Evolutionary conservation across 2,888 invertebrate species (phyloP), one percentile per base, ranked within the genome.

Genomic region (Plebejus melissa): DNA sequence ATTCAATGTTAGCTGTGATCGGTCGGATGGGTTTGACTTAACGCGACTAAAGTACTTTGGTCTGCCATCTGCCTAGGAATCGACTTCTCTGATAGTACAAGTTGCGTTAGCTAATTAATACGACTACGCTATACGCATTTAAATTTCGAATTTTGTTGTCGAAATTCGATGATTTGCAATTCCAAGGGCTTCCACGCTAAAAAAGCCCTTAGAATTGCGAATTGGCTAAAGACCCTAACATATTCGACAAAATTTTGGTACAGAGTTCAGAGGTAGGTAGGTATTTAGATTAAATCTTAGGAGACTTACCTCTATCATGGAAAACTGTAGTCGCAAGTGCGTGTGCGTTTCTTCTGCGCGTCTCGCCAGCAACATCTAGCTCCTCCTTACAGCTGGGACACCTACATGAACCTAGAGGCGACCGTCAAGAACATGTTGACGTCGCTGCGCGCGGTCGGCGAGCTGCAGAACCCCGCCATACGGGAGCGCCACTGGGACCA

Each of bases 401-500:
- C 98, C 0, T 99, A 98, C 85, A 94, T 95, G 0, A 97, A 96
- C 74, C 92, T 99, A 72, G 99, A 99, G 90, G 96, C 97, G 11
- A 97, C 97, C 0, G 98, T 99, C 0, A 98, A 99, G 91, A 99
- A 99, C 88, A 99, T 99, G 96, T 90, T 99, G 75, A 99, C 99
- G 3, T 99, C 99, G 0, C 91, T 99, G 76, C 95, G 98, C 84
- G 99, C 99, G 5, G 99, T 99, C 2, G 98, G 98, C 65, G 99
- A 99, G 87, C 94, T 99, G 3, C 99, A 99, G 91, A 99, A 99
- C 93, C 97, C 98, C 69, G 98, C 99, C 0, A 98, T 99, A 80
- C 95, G 99, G 77, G 98, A 99, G 89, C 94, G 99, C 36, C 99
- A 99, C 91, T 99, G 99, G 99, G 96, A 98, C 85, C 98, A 99